These are phyloP conservation scores for Chloromyia formosa DNA, from an alignment of 2,888 invertebrate species.

Conservation along the genomic window DNA sequence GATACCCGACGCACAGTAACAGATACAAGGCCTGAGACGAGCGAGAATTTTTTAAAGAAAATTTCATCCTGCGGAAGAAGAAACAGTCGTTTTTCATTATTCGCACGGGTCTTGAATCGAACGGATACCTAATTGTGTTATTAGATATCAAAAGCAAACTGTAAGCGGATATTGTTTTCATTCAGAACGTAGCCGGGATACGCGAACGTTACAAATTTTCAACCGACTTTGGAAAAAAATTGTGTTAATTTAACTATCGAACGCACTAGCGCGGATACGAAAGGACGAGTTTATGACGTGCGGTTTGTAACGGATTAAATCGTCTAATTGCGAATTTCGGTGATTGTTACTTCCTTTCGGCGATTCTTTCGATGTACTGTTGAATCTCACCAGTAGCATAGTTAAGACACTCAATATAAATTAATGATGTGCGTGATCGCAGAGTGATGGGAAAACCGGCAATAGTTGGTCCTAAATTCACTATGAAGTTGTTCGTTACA, in stretches of 20 bases:
- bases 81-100: constrained; percentile 5
- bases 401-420: not conserved
- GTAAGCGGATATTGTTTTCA: constrained; percentile 1
- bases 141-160: constrained; percentile 25
- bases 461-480: no score
- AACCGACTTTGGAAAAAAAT: not conserved
- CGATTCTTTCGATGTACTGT: not conserved
- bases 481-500: no score
- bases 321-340: not conserved
- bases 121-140: constrained; percentile 7
- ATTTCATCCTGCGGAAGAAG: constrained; percentile 6
- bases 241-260: not conserved
- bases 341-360: constrained; percentile 2
- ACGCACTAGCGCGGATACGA: not conserved
- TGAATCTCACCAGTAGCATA: not conserved
- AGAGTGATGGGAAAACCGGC: no score
- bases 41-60: constrained; percentile 32
- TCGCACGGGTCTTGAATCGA: constrained; percentile 7
- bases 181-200: constrained; percentile 16
- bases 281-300: not conserved
- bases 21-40: constrained; percentile 30
- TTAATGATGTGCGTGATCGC: no score
- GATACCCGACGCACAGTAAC: constrained; percentile 4
- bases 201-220: constrained; percentile 5
- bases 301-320: not conserved